phyloP scores from a whole-genome alignment of 2,113 vertebrate genomes.

The Boulengeromyrus knoepffleri region DNA sequence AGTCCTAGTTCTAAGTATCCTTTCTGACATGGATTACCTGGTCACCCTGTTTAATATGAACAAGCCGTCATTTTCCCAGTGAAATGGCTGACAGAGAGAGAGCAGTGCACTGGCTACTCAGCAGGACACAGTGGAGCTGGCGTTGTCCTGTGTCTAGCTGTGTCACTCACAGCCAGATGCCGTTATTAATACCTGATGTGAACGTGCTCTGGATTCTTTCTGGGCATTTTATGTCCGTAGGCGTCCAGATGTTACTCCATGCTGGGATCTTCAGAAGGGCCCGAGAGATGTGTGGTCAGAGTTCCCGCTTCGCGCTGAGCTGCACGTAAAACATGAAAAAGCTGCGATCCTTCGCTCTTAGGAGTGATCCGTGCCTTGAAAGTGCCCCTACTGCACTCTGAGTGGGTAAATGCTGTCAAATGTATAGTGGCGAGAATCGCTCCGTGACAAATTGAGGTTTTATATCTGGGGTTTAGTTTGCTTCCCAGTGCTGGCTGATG shows the following conservation, averaged over 20 bases:
- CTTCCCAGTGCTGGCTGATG: neutral
- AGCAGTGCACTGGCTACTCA: neutral
- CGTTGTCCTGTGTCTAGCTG: neutral
- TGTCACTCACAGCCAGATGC: conserved; percentile 3
- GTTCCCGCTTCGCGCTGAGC: neutral
- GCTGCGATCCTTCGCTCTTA: no score
- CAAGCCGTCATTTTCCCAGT: neutral
- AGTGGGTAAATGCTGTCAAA: neutral
- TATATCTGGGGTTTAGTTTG: neutral
- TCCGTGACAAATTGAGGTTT: neutral
- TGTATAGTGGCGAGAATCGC: neutral
- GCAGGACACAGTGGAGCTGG: neutral
- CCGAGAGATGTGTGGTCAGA: neutral
- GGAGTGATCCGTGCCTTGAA: no score
- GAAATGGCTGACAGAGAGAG: neutral
- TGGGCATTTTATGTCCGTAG: neutral
- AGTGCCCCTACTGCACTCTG: no score
- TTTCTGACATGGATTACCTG: neutral
- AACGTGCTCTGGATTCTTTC: neutral
- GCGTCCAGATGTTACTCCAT: neutral
- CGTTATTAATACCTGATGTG: conserved; percentile 14
- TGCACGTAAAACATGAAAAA: neutral
- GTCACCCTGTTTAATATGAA: neutral
- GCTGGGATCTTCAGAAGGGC: neutral
- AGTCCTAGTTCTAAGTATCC: neutral